A percentile compares a stretch with the other conserved stretches of the same genome.
Conservation (phyloP, 2,888 invertebrate genomes). For the Temnothorax unifasciatus region DNA sequence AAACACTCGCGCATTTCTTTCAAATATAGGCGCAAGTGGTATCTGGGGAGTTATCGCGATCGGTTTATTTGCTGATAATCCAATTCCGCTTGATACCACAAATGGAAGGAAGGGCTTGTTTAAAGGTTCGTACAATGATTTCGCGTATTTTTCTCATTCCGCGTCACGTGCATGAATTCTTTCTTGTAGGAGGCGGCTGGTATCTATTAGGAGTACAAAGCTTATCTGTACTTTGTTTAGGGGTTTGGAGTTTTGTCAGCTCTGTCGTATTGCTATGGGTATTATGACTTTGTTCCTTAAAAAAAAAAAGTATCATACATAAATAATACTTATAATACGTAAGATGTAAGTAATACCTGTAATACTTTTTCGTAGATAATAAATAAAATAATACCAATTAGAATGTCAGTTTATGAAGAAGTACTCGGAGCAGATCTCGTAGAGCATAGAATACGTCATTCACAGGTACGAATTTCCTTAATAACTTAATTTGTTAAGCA, state of each 20-base stretch:
- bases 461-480: conserved; percentile 87
- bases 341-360: background rate
- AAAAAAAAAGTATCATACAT: background rate
- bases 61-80: conserved; percentile 95
- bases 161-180: conserved; percentile 25
- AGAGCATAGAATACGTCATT: conserved; percentile 94
- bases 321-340: background rate
- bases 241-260: conserved; percentile 91
- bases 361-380: conserved; percentile 87
- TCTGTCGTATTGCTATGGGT: conserved; percentile 92
- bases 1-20: conserved; percentile 3
- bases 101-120: conserved; percentile 91
- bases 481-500: conserved; percentile 49
- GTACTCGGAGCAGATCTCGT: conserved; percentile 95
- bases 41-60: conserved; percentile 94
- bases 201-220: conserved; percentile 94
- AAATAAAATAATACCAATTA: conserved; percentile 92
- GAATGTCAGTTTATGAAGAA: conserved; percentile 95
- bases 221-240: conserved; percentile 91
- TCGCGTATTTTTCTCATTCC: background rate
- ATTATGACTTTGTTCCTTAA: conserved; percentile 61
- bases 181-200: conserved; percentile 92
- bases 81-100: conserved; percentile 93
- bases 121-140: conserved; percentile 88
- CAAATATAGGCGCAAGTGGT: conserved; percentile 84